Base-by-base conservation (phyloP, 1,140 invertebrate species). In the Gryon sp. region DNA sequence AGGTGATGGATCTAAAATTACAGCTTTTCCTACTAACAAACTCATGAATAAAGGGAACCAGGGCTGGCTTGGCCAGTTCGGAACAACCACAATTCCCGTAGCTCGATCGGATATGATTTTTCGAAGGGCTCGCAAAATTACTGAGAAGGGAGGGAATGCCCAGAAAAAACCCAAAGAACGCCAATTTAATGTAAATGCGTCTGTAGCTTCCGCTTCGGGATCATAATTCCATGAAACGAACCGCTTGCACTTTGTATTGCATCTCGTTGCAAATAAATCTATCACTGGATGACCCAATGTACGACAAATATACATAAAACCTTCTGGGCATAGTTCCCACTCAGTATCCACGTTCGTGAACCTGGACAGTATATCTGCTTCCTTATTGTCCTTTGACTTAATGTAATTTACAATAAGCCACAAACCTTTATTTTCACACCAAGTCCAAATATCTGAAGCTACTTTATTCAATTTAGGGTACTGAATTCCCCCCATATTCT, bases 171-270 rank as follows among this genome's bases (percentile, higher is more conserved):
- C 12, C 9, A 43, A 18, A 5, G 36, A 20, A 24, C 15, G 3
- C 65, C 52, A 60, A 38, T 34, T 28, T 4, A 32, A 45, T 18
- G 69, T 80, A 24, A 80, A 80, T 8, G 75, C 75, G 32, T 80
- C 78, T 14, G 75, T 50, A 0, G 38, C 41, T 9, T 38, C 11
- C 2, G 78, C 28, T 4, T 57, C 52, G 6, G 75, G 69, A 24
- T 79, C 74, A 38, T 12, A 14, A 6, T 36, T 9, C 78, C 69
- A 79, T 2, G 60, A 66, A 30, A 68, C 36, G 48, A 43, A 81
- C 4, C 16, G 18, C 5, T 52, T 11, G 50, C 78, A 81, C 69
- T 81, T 80, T 5, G 43, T 46, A 62, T 79, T 80, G 36, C 16
- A 7, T 4, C 28, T 4, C 2, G 28, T 7, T 9, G 9, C 28